Evolutionary conservation across 2,113 vertebrate genomes (phyloP), one percentile per base, ranked within the genome.

Genomic region (Clarias gariepinus): DNA sequence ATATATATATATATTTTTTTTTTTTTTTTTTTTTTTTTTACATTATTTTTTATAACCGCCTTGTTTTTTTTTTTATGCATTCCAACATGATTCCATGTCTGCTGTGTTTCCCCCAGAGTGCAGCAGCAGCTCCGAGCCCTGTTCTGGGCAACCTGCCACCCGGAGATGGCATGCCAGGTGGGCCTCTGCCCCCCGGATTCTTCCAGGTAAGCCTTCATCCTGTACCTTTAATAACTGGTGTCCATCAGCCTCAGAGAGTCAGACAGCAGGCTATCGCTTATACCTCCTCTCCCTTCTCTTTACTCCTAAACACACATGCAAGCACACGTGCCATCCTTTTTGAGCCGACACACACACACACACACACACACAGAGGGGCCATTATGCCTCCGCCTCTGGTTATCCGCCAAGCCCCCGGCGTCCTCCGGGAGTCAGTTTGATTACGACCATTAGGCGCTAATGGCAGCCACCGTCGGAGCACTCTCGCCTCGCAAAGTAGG

Each of bases 141-240:
- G 96, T 97, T 91, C 96, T 97, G 88, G 96, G 96, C 94, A 97
- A 96, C 96, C 96, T 97, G 95, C 96, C 96, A 92, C 95, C 96
- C 80, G 96, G 95, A 1, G 96, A 97, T 64, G 95, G 96, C 87
- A 96, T 97, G 93, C 96, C 96, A 0, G 96, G 96, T 90, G 96
- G 96, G 82, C 96, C 96, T 85, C 96, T 97, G 93, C 96, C 96
- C 0, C 96, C 96, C 0, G 95, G 96, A 41, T 97, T 97, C 94
- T 97, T 97, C 92, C 96, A 97, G 96, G 96, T 97, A 96, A 66
- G 87, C 63, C 63, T 33, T 61, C 23, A 2, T 58, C 57, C 41
- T 86, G 68, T 15, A 63, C 28, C 63, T 80, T 52, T 68, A 82
- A 58, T 80, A 81, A 76, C 82, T 33, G 10, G 68, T 55, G 60